Evolutionary conservation across 2,888 invertebrate species (phyloP).

Genomic region (Flabesymbios commensalis): DNA sequence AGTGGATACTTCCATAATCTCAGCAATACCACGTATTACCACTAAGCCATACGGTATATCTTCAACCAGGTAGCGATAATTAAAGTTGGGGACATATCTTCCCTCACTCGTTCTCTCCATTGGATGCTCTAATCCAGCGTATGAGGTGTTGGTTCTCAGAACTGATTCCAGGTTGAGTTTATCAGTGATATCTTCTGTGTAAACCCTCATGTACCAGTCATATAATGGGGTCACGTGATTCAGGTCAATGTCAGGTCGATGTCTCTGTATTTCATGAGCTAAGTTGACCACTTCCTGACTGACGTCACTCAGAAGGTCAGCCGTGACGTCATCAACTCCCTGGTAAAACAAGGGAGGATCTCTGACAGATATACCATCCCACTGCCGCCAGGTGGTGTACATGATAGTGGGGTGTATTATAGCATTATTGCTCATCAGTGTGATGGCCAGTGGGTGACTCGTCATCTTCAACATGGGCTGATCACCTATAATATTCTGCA

Average conservation of each 20-base stretch:
- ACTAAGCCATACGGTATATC: constrained; percentile 46
- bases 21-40: constrained; percentile 44
- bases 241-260: constrained; percentile 9
- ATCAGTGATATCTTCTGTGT: constrained; percentile 41
- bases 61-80: constrained; percentile 42
- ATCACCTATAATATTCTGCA: constrained; percentile 20
- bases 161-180: constrained; percentile 33
- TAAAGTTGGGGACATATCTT: neutral
- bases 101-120: constrained; percentile 21
- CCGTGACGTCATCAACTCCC: constrained; percentile 41
- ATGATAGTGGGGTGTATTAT: constrained; percentile 46
- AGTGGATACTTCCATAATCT: constrained; percentile 29
- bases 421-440: constrained; percentile 42
- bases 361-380: constrained; percentile 42
- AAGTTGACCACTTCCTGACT: constrained; percentile 43
- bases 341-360: constrained; percentile 46
- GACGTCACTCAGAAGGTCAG: constrained; percentile 36
- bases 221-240: constrained; percentile 10
- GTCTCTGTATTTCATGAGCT: constrained; percentile 26
- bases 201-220: constrained; percentile 40
- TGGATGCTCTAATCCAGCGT: constrained; percentile 40
- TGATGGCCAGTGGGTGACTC: constrained; percentile 43
- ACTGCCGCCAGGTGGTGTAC: constrained; percentile 42
- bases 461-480: constrained; percentile 35
- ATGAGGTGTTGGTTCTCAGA: constrained; percentile 40